Conservation (phyloP, 2,888 invertebrate genomes). For the Molorchus minor region DNA sequence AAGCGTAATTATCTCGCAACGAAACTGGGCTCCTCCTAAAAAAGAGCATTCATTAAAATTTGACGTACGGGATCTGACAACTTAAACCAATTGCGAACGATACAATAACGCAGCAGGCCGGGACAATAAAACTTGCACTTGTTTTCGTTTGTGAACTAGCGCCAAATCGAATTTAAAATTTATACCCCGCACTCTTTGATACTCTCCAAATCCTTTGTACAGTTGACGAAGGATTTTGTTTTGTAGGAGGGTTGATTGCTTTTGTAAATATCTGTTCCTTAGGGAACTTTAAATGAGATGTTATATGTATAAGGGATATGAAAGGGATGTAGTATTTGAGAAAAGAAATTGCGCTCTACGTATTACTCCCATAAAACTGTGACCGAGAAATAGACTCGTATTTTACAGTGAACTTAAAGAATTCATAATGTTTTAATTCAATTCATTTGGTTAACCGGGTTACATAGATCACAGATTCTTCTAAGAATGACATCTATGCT, state of each 20-base stretch:
- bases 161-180: conserved; percentile 63
- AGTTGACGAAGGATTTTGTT: conserved; percentile 54
- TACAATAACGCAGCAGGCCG: conserved; percentile 47
- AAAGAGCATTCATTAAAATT: conserved; percentile 54
- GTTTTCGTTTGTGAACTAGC: conserved; percentile 57
- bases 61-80: conserved; percentile 55
- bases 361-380: no score
- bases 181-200: conserved; percentile 59
- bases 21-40: conserved; percentile 17
- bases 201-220: conserved; percentile 56
- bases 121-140: conserved; percentile 59
- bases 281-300: conserved; percentile 39
- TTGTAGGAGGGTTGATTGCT: conserved; percentile 59
- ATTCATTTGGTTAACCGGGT: no score
- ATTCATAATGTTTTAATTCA: no score
- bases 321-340: conserved; percentile 11
- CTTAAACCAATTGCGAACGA: conserved; percentile 61
- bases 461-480: no score
- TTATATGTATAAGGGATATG: conserved; percentile 21
- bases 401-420: no score
- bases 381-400: no score
- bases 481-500: no score
- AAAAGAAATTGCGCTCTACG: conserved; percentile 9
- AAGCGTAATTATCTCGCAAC: conserved; percentile 33
- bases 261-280: conserved; percentile 58